Conservation (phyloP, 2,113 vertebrate genomes). For the Cyanoliseus patagonus region DNA sequence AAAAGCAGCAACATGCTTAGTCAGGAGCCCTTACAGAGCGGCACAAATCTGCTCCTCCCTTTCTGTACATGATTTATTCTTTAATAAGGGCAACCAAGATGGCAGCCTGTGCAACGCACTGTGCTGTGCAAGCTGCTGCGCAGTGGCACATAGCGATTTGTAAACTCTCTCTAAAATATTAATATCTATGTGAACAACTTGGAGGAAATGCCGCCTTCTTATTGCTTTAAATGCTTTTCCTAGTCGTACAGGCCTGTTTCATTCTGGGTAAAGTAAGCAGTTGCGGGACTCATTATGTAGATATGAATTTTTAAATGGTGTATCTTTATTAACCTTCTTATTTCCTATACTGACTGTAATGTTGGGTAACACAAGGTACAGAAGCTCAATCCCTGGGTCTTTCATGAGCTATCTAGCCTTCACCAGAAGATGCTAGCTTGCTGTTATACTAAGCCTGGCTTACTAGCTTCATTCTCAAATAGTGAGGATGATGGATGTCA, state of each 20-base stretch:
- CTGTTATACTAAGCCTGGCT: background rate
- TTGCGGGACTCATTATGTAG: background rate
- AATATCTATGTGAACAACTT: background rate
- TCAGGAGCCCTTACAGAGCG: background rate
- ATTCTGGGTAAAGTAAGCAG: background rate
- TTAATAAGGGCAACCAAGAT: slow-evolving; percentile 2
- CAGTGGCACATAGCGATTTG: background rate
- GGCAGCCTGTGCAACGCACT: background rate
- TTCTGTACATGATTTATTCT: background rate
- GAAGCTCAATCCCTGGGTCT: background rate
- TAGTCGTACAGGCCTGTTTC: background rate
- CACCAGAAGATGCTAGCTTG: background rate
- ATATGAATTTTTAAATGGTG: slow-evolving; percentile 30
- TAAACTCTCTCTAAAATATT: background rate
- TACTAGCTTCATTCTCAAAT: background rate
- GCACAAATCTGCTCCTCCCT: background rate
- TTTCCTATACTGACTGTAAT: background rate
- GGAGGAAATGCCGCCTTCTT: background rate
- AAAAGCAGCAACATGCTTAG: background rate
- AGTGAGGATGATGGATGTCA: background rate
- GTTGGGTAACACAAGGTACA: background rate
- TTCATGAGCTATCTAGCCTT: background rate
- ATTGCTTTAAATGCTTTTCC: background rate
- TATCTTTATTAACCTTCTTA: background rate
- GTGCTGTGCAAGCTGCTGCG: background rate